phyloP scores from a whole-genome alignment of 2,113 vertebrate genomes.

The Neolamprologus variostigma region DNA sequence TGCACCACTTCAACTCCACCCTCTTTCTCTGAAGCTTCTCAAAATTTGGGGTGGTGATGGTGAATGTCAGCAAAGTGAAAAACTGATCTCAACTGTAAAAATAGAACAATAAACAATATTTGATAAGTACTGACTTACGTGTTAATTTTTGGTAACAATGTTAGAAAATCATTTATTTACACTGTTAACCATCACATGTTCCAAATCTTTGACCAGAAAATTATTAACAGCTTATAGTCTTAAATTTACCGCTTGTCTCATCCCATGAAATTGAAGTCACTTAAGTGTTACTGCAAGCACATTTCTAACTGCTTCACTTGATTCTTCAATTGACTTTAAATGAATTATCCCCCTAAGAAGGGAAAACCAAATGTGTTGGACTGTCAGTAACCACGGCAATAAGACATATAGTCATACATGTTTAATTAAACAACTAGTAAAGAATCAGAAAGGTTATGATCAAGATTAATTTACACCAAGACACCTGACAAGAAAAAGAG shows the following conservation, averaged over 20 bases:
- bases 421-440: background rate
- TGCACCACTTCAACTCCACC: background rate
- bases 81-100: background rate
- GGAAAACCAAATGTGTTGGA: background rate
- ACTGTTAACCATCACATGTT: background rate
- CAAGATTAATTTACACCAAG: background rate
- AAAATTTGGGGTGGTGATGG: fast-evolving
- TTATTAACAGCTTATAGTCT: background rate
- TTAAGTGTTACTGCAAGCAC: background rate
- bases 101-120: background rate
- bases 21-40: background rate
- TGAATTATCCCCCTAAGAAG: background rate
- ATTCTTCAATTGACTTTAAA: background rate
- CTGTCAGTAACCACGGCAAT: background rate
- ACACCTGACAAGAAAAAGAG: background rate
- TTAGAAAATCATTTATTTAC: background rate
- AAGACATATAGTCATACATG: too few relatives aligned
- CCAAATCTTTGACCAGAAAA: background rate
- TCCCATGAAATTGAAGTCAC: background rate
- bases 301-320: background rate
- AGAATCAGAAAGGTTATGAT: background rate
- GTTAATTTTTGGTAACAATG: background rate
- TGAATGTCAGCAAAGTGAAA: background rate
- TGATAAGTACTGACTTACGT: background rate
- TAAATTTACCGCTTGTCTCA: background rate